Evolutionary conservation across 2,113 vertebrate species (phyloP).

Genomic region (Saiga tatarica): DNA sequence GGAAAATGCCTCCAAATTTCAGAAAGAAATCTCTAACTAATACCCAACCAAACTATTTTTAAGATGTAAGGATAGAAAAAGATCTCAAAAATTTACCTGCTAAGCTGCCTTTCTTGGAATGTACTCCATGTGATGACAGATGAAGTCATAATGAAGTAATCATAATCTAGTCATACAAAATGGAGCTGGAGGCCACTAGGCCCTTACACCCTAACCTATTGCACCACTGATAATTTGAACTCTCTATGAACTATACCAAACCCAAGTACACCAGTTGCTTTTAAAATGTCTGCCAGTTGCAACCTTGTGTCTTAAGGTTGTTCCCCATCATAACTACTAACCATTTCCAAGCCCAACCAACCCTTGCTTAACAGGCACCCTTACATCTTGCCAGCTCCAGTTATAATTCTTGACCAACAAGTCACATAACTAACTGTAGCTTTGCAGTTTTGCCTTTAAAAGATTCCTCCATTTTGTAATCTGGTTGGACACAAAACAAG

Average conservation of each 20-base stretch:
- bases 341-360: neutral
- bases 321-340: neutral
- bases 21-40: neutral
- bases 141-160: neutral
- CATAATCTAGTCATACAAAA: neutral
- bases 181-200: neutral
- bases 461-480: neutral
- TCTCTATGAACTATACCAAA: neutral
- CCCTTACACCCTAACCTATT: neutral
- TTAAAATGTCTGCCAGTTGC: neutral
- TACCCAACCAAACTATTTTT: neutral
- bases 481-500: neutral
- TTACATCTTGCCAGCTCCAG: neutral
- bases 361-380: neutral
- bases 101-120: neutral
- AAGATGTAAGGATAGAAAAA: neutral
- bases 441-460: neutral
- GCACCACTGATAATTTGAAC: neutral
- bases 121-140: neutral
- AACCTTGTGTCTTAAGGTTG: neutral
- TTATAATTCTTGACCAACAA: neutral
- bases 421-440: neutral
- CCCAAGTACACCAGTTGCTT: neutral
- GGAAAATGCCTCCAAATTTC: neutral
- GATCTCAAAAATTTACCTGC: neutral